These are phyloP conservation scores for Ptychodera flava DNA, from an alignment of 35 echinoderm and acorn worm species.

Conservation along the genomic window DNA sequence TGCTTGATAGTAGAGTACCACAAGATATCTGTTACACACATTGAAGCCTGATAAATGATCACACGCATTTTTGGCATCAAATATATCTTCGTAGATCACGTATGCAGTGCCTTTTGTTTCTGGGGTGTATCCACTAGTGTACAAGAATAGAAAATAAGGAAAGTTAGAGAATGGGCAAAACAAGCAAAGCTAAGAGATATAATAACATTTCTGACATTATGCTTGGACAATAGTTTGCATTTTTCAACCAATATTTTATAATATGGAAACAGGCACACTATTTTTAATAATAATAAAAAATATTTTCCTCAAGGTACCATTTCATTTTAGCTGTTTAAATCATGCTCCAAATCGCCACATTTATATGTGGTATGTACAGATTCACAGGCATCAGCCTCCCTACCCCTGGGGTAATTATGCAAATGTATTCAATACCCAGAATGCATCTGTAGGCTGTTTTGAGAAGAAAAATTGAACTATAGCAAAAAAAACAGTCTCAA, in stretches of 20 bases:
- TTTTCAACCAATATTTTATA: no score
- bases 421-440: not conserved
- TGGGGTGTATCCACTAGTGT: slow-evolving; percentile 60
- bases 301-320: no score
- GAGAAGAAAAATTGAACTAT: no score
- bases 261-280: no score
- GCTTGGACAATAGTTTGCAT: no score
- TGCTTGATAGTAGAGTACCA: slow-evolving; percentile 91
- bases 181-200: not conserved
- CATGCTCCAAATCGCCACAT: no score
- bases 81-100: slow-evolving; percentile 97
- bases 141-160: slow-evolving; percentile 6
- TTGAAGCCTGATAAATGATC: slow-evolving; percentile 98
- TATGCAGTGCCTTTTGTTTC: slow-evolving; percentile 98
- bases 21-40: slow-evolving; percentile 86
- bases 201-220: not conserved
- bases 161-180: not conserved
- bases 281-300: no score
- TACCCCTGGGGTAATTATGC: not conserved
- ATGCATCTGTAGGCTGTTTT: not conserved
- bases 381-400: no score
- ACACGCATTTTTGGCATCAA: slow-evolving; percentile 97
- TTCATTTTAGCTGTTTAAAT: no score
- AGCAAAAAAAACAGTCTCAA: no score
- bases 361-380: no score